phyloP scores from a whole-genome alignment of 2,797 vertebrate species.

The Balearica regulorum region DNA sequence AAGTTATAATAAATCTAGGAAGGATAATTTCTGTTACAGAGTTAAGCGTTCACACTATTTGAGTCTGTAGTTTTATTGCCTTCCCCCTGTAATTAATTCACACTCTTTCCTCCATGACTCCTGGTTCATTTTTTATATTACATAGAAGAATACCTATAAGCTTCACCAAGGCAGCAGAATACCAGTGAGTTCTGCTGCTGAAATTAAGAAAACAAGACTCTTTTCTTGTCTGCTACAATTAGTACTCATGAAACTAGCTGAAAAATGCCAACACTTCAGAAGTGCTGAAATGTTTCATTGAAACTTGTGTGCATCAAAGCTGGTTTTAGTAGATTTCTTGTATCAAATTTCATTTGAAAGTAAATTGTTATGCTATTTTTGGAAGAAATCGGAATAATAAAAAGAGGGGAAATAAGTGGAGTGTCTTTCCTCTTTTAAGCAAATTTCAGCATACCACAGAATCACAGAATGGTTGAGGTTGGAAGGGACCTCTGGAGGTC shows the following conservation, averaged over 20 bases:
- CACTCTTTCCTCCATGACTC: neutral
- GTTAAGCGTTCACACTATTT: neutral
- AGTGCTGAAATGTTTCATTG: neutral
- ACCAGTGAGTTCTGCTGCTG: neutral
- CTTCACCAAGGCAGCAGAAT: neutral
- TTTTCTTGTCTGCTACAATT: neutral
- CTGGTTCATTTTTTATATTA: neutral
- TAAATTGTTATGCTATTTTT: slow-evolving; percentile 40
- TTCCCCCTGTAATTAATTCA: neutral
- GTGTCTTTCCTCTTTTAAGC: slow-evolving; percentile 6
- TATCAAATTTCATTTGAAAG: neutral
- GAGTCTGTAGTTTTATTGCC: neutral
- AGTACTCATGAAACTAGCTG: neutral
- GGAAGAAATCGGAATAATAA: slow-evolving; percentile 47
- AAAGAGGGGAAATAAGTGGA: neutral
- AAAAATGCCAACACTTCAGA: neutral
- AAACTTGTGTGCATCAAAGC: neutral
- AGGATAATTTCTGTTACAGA: neutral
- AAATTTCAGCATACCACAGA: neutral
- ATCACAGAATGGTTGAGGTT: neutral
- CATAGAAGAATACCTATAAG: neutral
- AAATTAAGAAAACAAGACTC: neutral
- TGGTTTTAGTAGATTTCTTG: slow-evolving; percentile 37
- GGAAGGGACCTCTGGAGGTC: neutral
- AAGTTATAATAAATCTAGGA: neutral